Conservation (phyloP, 2,113 vertebrate genomes). For the Argyrosomus japonicus region DNA sequence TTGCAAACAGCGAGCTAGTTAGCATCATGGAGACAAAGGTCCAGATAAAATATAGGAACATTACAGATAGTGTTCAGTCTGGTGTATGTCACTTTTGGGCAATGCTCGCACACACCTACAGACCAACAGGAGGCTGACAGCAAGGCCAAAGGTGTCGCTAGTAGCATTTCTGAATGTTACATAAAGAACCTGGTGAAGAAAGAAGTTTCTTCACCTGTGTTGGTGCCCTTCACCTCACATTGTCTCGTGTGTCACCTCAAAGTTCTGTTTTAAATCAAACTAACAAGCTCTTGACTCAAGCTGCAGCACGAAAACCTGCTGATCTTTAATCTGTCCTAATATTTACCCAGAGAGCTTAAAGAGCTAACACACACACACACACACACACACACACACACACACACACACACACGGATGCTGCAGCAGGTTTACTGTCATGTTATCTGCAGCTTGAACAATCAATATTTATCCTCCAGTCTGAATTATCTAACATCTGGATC, state of each 20-base stretch:
- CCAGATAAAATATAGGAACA: too few species aligned
- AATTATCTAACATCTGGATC: slow-evolving; percentile 4
- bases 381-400: background rate
- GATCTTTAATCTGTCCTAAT: slow-evolving; percentile 20
- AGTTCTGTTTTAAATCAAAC: background rate
- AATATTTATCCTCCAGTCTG: background rate
- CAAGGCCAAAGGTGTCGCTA: too few species aligned
- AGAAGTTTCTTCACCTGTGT: background rate
- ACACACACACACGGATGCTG: background rate
- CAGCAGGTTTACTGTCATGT: background rate
- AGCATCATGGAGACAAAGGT: too few species aligned
- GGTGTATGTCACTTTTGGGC: too few species aligned
- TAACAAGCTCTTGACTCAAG: background rate
- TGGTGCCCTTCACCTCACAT: too few species aligned
- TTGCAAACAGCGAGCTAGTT: too few species aligned
- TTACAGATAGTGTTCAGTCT: too few species aligned
- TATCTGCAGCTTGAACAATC: background rate
- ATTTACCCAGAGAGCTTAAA: slow-evolving; percentile 4
- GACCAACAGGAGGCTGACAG: too few species aligned
- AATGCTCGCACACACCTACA: too few species aligned
- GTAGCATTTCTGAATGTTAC: too few species aligned
- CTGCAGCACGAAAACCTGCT: background rate
- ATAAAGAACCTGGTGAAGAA: too few species aligned
- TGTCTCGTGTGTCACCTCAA: background rate
- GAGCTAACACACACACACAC: background rate